Conservation (phyloP, 2,797 vertebrate genomes). For the Chaetophractus vellerosus region DNA sequence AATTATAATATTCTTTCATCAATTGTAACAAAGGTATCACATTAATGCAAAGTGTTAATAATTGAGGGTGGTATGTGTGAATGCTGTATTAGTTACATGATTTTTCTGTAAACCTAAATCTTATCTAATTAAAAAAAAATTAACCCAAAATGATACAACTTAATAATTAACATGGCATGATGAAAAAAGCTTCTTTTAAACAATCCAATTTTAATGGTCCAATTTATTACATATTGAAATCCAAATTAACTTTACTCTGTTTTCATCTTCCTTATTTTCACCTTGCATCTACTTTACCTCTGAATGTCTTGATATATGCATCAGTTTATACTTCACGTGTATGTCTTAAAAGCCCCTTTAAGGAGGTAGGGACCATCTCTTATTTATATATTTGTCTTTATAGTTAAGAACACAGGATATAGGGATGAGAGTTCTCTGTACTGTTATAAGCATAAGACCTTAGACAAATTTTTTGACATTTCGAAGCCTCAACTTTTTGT, state of each 20-base stretch:
- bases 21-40: too few relatives aligned
- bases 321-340: background rate
- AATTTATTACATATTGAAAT: conserved; percentile 39
- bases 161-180: background rate
- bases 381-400: background rate
- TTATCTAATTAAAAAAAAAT: background rate
- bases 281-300: background rate
- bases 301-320: background rate
- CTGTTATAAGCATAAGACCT: background rate
- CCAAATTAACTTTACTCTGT: background rate
- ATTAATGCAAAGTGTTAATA: too few relatives aligned
- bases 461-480: background rate
- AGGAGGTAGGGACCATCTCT: background rate
- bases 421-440: background rate
- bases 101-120: too few relatives aligned
- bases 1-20: too few relatives aligned
- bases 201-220: background rate
- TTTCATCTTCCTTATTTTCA: conserved; percentile 58
- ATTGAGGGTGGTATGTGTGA: too few relatives aligned
- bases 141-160: background rate
- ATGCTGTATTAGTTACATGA: too few relatives aligned
- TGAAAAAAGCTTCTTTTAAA: background rate
- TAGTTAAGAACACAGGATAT: background rate
- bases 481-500: background rate
- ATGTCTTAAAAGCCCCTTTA: background rate